phyloP scores from a whole-genome alignment of 2,888 invertebrate species.

The Pristionchus exspectatus region DNA sequence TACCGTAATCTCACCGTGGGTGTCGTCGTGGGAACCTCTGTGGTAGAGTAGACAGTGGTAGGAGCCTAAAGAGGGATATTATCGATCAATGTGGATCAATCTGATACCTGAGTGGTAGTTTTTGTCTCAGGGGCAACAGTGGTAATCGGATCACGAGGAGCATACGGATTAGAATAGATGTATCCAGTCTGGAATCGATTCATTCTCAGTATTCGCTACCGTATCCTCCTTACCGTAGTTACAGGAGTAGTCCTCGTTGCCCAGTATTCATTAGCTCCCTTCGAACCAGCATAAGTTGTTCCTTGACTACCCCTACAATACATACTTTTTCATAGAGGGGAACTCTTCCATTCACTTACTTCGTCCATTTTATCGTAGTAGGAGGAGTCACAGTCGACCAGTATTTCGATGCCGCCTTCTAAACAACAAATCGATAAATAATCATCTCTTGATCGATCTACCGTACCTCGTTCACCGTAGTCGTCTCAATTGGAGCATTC shows the following conservation, averaged over 20 bases:
- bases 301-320: not conserved
- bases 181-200: not conserved
- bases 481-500: not conserved
- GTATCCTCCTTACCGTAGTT: not conserved
- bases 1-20: too few species aligned
- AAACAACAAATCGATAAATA: not conserved
- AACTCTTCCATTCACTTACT: not conserved
- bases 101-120: too few species aligned
- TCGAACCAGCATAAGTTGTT: constrained; percentile 24
- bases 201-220: not conserved
- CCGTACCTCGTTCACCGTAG: constrained; percentile 18
- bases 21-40: constrained; percentile 9
- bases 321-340: too few species aligned
- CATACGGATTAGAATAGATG: constrained; percentile 23
- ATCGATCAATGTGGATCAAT: too few species aligned
- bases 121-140: not conserved
- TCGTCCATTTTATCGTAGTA: not conserved
- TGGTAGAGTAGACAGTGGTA: not conserved
- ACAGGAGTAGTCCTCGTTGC: not conserved
- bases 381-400: constrained; percentile 20
- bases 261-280: constrained; percentile 45
- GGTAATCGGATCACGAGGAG: not conserved
- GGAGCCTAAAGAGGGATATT: not conserved
- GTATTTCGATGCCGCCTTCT: constrained; percentile 45
- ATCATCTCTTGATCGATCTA: not conserved